A percentile compares a stretch with the other conserved stretches of the same genome.
Evolutionary conservation across 2,797 vertebrate species (phyloP).

Genomic region (Ambastaia sidthimunki): DNA sequence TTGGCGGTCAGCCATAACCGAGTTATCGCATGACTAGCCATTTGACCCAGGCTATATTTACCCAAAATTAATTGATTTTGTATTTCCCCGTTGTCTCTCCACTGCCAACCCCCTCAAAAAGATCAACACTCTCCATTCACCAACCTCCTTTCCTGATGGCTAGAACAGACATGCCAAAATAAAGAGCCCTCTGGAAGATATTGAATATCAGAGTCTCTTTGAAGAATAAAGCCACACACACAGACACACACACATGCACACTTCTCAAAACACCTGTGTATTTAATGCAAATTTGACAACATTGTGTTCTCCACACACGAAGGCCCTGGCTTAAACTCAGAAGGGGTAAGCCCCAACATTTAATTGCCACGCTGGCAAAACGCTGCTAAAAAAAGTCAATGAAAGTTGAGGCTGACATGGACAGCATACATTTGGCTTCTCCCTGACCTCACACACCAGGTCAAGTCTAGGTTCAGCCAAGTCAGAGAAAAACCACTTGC

Average conservation of each 20-base stretch:
- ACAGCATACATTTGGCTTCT: constrained; percentile 8
- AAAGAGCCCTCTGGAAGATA: constrained; percentile 29
- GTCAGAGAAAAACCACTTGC: not conserved
- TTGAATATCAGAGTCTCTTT: constrained; percentile 46
- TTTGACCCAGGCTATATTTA: constrained; percentile 67
- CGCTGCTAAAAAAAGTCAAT: not conserved
- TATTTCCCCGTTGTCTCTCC: constrained; percentile 31
- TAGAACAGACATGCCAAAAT: constrained; percentile 8
- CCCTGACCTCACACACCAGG: constrained; percentile 1
- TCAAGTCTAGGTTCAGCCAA: constrained; percentile 29
- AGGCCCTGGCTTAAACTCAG: constrained; percentile 49
- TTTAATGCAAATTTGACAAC: constrained; percentile 8
- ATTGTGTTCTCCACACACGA: constrained; percentile 1
- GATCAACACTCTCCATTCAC: constrained; percentile 35
- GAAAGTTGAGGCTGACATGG: constrained; percentile 22
- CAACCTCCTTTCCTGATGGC: not conserved
- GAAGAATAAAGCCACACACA: constrained; percentile 35
- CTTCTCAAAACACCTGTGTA: constrained; percentile 1
- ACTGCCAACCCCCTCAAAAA: constrained; percentile 22
- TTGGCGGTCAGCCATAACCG: constrained; percentile 19
- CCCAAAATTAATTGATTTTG: constrained; percentile 56
- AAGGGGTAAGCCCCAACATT: not conserved
- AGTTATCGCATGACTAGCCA: constrained; percentile 53
- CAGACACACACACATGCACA: not conserved
- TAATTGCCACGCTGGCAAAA: constrained; percentile 31